Conservation (phyloP, 2,113 vertebrate genomes). For the Rhinoderma darwinii region DNA sequence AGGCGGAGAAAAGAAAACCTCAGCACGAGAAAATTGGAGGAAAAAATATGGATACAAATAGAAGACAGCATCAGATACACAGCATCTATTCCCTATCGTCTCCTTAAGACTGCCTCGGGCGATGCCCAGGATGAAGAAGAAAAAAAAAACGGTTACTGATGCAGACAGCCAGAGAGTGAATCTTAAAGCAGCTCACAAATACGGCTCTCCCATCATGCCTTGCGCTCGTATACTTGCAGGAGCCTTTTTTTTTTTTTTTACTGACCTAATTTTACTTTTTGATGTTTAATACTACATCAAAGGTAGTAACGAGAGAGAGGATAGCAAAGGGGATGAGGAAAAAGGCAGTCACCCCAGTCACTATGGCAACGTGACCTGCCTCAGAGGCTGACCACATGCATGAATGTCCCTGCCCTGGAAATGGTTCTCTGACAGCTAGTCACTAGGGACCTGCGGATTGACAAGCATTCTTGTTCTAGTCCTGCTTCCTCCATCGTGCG, state of each 20-base stretch:
- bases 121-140: conserved; percentile 72
- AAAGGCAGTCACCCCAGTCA: conserved; percentile 67
- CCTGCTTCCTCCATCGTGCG: neutral
- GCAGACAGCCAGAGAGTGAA: conserved; percentile 77
- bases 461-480: conserved; percentile 54
- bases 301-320: conserved; percentile 49
- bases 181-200: conserved; percentile 74
- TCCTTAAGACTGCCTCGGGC: conserved; percentile 69
- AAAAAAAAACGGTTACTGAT: conserved; percentile 77
- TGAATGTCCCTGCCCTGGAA: conserved; percentile 51
- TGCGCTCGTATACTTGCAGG: conserved; percentile 70
- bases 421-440: conserved; percentile 66
- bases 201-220: conserved; percentile 77
- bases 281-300: conserved; percentile 65
- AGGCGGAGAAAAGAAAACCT: neutral
- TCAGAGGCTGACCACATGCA: conserved; percentile 61
- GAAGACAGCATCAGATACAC: neutral
- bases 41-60: neutral
- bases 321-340: conserved; percentile 36
- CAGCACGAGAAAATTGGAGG: neutral
- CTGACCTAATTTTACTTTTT: conserved; percentile 77
- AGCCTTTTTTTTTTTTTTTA: conserved; percentile 62
- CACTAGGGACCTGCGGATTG: conserved; percentile 63
- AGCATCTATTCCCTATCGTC: conserved; percentile 3
- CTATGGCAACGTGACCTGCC: conserved; percentile 64